Evolutionary conservation across 1,140 invertebrate genomes (phyloP), one percentile per base, ranked within the genome.

Genomic region (Brachystomella parvula): DNA sequence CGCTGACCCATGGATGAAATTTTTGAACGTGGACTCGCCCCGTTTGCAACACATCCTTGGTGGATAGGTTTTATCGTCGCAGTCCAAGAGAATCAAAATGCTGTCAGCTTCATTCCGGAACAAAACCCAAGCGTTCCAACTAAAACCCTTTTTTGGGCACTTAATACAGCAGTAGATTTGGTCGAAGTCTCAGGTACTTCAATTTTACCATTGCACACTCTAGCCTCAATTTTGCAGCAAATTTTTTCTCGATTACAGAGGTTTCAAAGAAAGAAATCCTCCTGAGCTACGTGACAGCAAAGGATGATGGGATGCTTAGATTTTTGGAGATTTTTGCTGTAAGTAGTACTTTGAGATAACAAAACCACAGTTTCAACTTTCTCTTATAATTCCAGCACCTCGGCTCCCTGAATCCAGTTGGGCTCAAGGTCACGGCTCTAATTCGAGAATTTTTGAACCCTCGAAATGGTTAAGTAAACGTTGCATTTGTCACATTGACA

Each of bases 381-480:
- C 3, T 30, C n/a, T 26, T 47, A 3, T 63, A 2, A 28, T 21
- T 47, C 3, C 21, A 30, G 44, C 21, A 63, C 19, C 6, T 28
- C 21, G 35, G 17, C 6, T 3, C 21, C 3, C 15, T 17, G 2
- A 2, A 15, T 3, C 61, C 47, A 63, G 19, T 49, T 9, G 35
- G 47, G 15, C 6, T 28, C 2, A 47, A 63, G 21, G 12, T 53
- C 21, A 47, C 47, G 26, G 24, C 17, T 12, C 15, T 63, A 2
- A 12, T 63, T 26, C 39, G 61, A 2, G 61, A 63, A 49, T 21
- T 49, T 19, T 35, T 63, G 39, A 63, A 63, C 49, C 44, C 61
- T 15, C 29, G 32, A 24, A 31, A 63, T 63, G 39, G 61, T 63
- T 15, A 63, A 29, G 3, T 47, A 3, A 24, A 29, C 39, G 17